Percentiles rank a stretch among this genome's conserved stretches.
Conservation (phyloP, 2,888 invertebrate genomes). For the Steinernema carpocapsae region DNA sequence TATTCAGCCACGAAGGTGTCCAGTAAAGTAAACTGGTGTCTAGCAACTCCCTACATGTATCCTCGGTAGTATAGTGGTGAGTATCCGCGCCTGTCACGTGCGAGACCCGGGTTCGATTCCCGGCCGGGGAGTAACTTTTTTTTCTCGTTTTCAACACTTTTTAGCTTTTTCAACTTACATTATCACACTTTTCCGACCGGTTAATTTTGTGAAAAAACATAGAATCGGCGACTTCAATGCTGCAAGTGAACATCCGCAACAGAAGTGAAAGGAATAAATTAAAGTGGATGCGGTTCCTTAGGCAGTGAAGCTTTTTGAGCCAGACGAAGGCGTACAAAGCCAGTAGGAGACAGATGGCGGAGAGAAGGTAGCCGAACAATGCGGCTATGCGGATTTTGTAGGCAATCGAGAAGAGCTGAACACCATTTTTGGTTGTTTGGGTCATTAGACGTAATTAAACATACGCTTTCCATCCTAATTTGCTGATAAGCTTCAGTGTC, state of each 20-base stretch:
- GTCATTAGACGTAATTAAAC: background rate
- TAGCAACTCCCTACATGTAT: no score
- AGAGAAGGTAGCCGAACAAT: constrained; percentile 32
- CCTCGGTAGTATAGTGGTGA: no score
- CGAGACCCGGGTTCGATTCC: no score
- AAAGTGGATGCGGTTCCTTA: constrained; percentile 37
- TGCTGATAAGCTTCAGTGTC: constrained; percentile 2
- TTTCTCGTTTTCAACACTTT: background rate
- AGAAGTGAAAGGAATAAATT: constrained; percentile 33
- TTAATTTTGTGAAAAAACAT: constrained; percentile 15
- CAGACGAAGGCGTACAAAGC: constrained; percentile 28
- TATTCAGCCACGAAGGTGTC: no score
- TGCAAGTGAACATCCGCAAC: constrained; percentile 22
- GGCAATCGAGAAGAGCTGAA: constrained; percentile 25
- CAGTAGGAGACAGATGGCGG: constrained; percentile 18
- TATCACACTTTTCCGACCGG: background rate
- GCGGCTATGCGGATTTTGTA: constrained; percentile 31
- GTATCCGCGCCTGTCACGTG: no score
- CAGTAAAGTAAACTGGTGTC: no score
- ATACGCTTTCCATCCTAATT: constrained; percentile 10
- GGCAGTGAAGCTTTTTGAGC: constrained; percentile 35
- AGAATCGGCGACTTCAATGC: constrained; percentile 15
- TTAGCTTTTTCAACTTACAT: background rate
- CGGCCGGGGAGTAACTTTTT: background rate
- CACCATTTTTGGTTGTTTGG: background rate